A percentile compares a stretch with the other conserved stretches of the same genome.
These are phyloP conservation scores for Pachydiplax longipennis DNA, from an alignment of 2,888 invertebrate genomes.

Conservation along the genomic window DNA sequence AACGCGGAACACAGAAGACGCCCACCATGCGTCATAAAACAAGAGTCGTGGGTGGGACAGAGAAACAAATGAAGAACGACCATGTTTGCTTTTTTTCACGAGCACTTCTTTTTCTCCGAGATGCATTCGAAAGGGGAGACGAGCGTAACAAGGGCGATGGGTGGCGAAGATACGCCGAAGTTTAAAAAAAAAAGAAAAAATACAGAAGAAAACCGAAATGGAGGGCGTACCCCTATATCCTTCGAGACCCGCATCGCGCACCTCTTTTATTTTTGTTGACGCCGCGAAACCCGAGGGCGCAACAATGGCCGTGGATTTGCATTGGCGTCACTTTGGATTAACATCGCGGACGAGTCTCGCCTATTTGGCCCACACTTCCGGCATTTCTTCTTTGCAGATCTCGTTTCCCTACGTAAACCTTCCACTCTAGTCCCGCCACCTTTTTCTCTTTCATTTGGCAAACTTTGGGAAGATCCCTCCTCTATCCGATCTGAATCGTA, in stretches of 20 bases:
- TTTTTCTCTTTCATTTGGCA: neutral
- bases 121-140: neutral
- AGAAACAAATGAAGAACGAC: neutral
- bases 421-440: neutral
- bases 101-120: neutral
- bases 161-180: neutral
- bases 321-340: conserved; percentile 36
- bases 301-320: conserved; percentile 38
- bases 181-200: neutral
- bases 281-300: neutral
- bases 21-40: neutral
- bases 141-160: neutral
- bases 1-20: neutral
- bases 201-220: no score
- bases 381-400: neutral
- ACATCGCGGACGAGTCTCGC: conserved; percentile 20
- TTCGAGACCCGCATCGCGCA: neutral
- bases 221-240: neutral
- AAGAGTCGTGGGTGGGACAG: neutral
- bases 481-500: no score
- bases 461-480: no score
- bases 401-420: neutral
- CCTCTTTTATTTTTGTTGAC: neutral
- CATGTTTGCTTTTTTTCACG: neutral
- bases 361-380: conserved; percentile 17